These are phyloP conservation scores for Nipponacmea schrenckii DNA, from an alignment of 2,888 invertebrate species.

Conservation along the genomic window DNA sequence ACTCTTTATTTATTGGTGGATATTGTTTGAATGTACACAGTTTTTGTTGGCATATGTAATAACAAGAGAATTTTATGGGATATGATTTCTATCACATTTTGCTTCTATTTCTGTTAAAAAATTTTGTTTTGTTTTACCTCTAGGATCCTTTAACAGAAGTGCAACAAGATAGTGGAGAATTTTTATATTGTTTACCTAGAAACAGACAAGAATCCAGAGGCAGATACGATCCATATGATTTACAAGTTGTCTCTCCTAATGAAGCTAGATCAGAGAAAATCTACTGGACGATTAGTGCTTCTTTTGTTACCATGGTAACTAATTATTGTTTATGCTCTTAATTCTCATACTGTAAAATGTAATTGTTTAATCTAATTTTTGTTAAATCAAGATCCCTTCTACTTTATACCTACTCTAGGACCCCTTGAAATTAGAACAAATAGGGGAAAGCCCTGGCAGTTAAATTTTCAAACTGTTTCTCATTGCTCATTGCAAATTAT, in stretches of 20 bases:
- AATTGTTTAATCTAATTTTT: too few species aligned
- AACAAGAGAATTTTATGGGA: not conserved
- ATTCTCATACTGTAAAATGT: too few species aligned
- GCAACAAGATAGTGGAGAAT: conserved; percentile 61
- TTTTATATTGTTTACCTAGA: conserved; percentile 63
- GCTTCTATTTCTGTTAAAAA: not conserved
- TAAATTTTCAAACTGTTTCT: too few species aligned
- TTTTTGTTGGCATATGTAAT: not conserved
- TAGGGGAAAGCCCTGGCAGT: too few species aligned
- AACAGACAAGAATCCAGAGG: conserved; percentile 48
- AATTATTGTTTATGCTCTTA: not conserved
- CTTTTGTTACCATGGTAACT: conserved; percentile 61
- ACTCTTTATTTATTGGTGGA: too few species aligned
- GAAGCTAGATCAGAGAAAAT: conserved; percentile 49
- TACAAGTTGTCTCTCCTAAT: conserved; percentile 63
- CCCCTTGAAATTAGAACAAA: too few species aligned
- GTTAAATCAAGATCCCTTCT: too few species aligned
- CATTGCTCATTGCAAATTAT: too few species aligned
- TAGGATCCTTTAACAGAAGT: conserved; percentile 36
- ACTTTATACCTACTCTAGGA: too few species aligned
- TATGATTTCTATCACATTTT: not conserved
- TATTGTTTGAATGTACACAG: too few species aligned
- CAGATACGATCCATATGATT: conserved; percentile 64
- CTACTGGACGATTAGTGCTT: conserved; percentile 65
- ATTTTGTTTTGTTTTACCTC: conserved; percentile 5